Evolutionary conservation across 2,113 vertebrate species (phyloP).

Genomic region (Pionites leucogaster): DNA sequence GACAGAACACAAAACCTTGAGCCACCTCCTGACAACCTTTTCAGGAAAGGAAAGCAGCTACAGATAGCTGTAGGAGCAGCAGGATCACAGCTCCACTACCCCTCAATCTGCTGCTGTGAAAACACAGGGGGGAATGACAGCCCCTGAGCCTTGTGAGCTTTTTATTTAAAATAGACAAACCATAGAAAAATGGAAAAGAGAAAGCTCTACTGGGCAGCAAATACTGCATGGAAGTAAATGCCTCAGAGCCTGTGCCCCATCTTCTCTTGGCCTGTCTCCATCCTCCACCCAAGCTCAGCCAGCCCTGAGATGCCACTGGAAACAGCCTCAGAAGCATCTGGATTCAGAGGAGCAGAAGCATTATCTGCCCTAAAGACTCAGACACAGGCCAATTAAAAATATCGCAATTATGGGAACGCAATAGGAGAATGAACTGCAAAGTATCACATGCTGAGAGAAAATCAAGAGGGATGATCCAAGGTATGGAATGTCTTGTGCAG

Average conservation of each 20-base stretch:
- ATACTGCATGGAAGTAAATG: background rate
- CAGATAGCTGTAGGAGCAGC: background rate
- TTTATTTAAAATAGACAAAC: background rate
- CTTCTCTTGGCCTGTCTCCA: background rate
- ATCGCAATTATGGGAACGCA: background rate
- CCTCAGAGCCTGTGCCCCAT: rapidly evolving
- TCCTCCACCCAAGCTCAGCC: background rate
- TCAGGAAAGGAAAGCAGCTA: background rate
- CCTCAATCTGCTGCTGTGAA: rapidly evolving
- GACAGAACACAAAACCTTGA: background rate
- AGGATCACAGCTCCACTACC: background rate
- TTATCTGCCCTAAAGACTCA: background rate
- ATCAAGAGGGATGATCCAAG: background rate
- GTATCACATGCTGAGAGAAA: background rate
- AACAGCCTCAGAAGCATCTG: background rate
- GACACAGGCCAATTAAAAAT: background rate
- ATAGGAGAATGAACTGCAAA: background rate
- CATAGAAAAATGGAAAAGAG: background rate
- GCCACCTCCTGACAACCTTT: background rate
- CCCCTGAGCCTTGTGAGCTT: background rate
- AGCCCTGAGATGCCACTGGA: rapidly evolving
- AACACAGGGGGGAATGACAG: background rate
- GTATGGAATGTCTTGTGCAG: background rate
- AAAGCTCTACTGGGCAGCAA: background rate
- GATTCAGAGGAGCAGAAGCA: background rate